phyloP scores from a whole-genome alignment of 2,113 vertebrate genomes.

The Xyliphius kryptos region DNA sequence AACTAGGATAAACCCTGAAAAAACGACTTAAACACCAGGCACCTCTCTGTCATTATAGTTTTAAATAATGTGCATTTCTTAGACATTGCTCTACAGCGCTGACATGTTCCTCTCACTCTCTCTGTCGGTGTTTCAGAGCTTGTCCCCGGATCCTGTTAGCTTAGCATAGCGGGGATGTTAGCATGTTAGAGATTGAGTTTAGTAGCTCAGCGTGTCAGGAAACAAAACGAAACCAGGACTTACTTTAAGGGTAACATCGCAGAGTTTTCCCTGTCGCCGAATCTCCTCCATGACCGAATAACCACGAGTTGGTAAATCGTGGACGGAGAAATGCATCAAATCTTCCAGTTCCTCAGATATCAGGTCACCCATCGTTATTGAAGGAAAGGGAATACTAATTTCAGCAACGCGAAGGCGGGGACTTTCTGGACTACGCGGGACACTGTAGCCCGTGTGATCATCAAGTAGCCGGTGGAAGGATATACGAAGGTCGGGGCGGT shows the following conservation, averaged over 20 bases:
- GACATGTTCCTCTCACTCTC: too few species aligned
- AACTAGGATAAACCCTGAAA: background rate
- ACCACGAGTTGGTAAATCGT: conserved; percentile 82
- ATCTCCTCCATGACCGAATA: conserved; percentile 97
- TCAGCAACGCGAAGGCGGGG: conserved; percentile 27
- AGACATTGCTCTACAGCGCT: too few species aligned
- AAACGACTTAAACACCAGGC: too few species aligned
- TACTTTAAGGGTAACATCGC: conserved; percentile 95
- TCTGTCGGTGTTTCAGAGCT: background rate
- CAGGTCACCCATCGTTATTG: conserved; percentile 71
- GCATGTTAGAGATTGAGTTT: too few species aligned
- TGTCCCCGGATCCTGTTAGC: too few species aligned
- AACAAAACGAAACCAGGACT: too few species aligned
- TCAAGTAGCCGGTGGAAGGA: too few species aligned
- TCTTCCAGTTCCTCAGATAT: conserved; percentile 80
- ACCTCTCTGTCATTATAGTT: background rate
- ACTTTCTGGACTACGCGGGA: conserved; percentile 29
- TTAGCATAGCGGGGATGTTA: too few species aligned
- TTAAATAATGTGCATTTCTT: background rate
- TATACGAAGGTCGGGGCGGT: background rate
- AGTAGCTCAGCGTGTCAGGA: too few species aligned
- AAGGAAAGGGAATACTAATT: conserved; percentile 28
- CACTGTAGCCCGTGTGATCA: too few species aligned
- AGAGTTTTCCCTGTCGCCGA: conserved; percentile 90
- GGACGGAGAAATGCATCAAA: conserved; percentile 87